Base-by-base conservation (phyloP, 35 echinoderm and acorn worm species). In the Eucidaris tribuloides region DNA sequence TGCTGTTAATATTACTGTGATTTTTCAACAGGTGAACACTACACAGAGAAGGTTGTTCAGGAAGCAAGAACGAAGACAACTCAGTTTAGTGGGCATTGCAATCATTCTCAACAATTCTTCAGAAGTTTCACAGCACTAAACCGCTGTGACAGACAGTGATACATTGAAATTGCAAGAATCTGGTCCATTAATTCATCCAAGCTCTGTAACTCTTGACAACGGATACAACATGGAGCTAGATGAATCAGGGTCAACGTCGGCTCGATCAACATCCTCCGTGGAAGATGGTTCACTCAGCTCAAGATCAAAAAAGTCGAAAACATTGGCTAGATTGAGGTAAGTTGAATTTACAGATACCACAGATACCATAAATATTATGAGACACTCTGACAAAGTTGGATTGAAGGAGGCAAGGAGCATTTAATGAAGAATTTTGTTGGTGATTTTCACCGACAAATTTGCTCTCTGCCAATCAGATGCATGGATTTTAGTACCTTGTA, bases 251-350 rank as follows among this genome's bases (percentile, higher is more conserved):
- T 33, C 79, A 5, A 48, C 33, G 5, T 84, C 82, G 35, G 65
- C 20, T 30, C 40, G 82, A 23, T 84, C 82, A 2, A 35, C 35
- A 4, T 68, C 60, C 17, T 84, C 82, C 5, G 35, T 48, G 46
- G 82, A 84, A 68, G 82, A 84, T 84, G 62, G 43, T 41, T 42
- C 45, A 31, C 24, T 23, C 2, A 49, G 82, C n/a, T 25, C 82
- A 28, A 65, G 82, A 15, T 49, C 37, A 39, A 84, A 84, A 63
- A 84, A 84, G 71, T 46, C 82, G 17, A 84, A 66, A 27, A 84
- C 82, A 20, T 63, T 84, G 1, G 45, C 59, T 57, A 24, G 82
- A 25, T 46, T 84, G 19, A 84, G 62, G 82, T 84, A 46, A 18
- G 11, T 19, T 3, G 27, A 25, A 41, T 76, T 42, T 0, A 13